phyloP scores from a whole-genome alignment of 2,888 invertebrate species.

The Cantharis lateralis region DNA sequence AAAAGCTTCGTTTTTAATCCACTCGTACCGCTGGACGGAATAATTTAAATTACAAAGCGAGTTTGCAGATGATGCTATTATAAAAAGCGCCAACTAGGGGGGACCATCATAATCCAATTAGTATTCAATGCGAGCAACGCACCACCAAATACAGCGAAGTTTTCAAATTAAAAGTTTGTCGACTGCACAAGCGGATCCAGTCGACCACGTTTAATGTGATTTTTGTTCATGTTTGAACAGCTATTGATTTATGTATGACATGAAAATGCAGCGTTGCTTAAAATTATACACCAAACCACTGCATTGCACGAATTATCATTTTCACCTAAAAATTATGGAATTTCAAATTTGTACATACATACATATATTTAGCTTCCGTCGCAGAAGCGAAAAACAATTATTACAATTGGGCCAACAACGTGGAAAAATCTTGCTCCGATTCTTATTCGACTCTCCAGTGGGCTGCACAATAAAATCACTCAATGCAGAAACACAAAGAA shows the following conservation, averaged over 20 bases:
- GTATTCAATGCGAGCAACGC: conserved; percentile 51
- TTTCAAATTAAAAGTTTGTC: conserved; percentile 51
- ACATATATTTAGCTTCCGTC: not conserved
- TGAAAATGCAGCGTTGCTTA: conserved; percentile 26
- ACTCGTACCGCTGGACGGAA: conserved; percentile 40
- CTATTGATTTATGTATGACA: conserved; percentile 31
- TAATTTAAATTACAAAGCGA: conserved; percentile 45
- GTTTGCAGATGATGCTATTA: conserved; percentile 49
- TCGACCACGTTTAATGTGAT: conserved; percentile 46
- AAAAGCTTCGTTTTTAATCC: conserved; percentile 39
- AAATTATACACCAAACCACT: conserved; percentile 16
- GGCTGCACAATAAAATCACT: not conserved
- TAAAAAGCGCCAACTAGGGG: conserved; percentile 44
- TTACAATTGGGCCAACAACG: not conserved
- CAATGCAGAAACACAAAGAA: not conserved
- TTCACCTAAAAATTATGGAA: not conserved
- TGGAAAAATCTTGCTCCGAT: not conserved
- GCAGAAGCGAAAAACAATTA: too few species aligned
- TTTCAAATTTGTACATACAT: not conserved
- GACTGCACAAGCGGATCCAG: conserved; percentile 30
- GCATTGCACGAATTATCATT: conserved; percentile 4
- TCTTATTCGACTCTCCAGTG: not conserved
- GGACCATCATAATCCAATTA: conserved; percentile 54
- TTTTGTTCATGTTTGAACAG: conserved; percentile 45
- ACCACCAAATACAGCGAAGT: conserved; percentile 46